Evolutionary conservation across 92 coral and sea anemone species (phyloP), one percentile per base, ranked within the genome.

Genomic region (Phymanthus crucifer): DNA sequence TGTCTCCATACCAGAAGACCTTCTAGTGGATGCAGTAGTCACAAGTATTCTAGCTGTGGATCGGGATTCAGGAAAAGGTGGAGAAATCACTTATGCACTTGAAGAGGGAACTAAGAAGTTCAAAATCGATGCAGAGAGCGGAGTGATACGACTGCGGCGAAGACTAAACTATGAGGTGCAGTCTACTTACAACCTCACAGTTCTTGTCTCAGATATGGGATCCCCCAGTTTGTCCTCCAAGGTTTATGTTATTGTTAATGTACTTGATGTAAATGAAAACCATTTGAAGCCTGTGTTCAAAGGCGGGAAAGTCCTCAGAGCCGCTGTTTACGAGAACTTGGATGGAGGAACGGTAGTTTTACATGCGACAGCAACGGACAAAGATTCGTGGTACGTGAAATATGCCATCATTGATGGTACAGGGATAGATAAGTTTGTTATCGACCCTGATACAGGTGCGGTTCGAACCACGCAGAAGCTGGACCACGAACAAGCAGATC

Each of bases 371-470:
- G 93, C 91, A 17, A 64, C 82, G 24, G 93, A 90, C 71, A 43
- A 50, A 32, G 90, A 91, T 54, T 85, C 93, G 0, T 92, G 97
- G 97, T 89, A 83, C 75, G 35, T 86, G 40, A 87, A 88, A 36
- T 92, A 87, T 78, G 86, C 94, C 6, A 87, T 95, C n/a, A 89
- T 95, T 82, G 99, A 95, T 79, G 99, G 99, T n/a, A 93, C 99
- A 27, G 99, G 97, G 26, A 81, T 95, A 37, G 94, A 94, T 74
- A 91, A 83, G 88, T 95, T 95, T 84, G 73, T 84, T 61, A 74
- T 95, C 37, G 87, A 88, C 69, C 87, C 90, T 23, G 89, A 89
- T 48, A 88, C 94, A 74, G 97, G 92, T 45, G 84, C 89, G 40
- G 80, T 95, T 31, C 80, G 75, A 27, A 90, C 96, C 21, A 84